These are phyloP conservation scores for human (Homo sapiens) DNA, from an alignment of 2,113 vertebrate genomes.

Conservation along the genomic window GRCh38 chr4:119244001-119244500, in stretches of 20 bases:
- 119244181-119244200: background rate
- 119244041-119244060: background rate
- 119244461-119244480: background rate
- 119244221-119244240: background rate
- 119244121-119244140: background rate
- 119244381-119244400: background rate
- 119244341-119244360: background rate
- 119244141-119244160: background rate
- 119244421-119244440: background rate
- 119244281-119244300: background rate
- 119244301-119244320: background rate
- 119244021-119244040: background rate
- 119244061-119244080: background rate
- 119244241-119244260: background rate
- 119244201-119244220: background rate
- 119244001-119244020: background rate
- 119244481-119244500: background rate
- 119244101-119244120: background rate
- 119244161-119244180: background rate
- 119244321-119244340: background rate
- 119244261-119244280: background rate
- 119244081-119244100: background rate
- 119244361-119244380: constrained; percentile 29
- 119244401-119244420: background rate
- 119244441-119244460: constrained; percentile 16